Base-by-base conservation (phyloP, 2,797 vertebrate genomes). In the Allochrocebus solatus region DNA sequence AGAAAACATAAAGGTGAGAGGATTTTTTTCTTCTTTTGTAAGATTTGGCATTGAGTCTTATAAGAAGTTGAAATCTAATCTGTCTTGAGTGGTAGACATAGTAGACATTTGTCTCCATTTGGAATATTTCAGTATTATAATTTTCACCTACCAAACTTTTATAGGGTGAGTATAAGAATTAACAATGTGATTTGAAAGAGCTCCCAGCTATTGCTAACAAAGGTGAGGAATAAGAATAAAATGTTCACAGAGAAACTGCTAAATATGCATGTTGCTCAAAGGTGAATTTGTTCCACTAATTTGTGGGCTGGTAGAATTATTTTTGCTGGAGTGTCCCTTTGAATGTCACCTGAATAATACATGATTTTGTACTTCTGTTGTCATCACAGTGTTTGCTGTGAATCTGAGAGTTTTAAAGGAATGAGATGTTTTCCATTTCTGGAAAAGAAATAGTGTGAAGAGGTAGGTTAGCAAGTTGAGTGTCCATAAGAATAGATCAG, bases 291-390 rank as follows among this genome's bases (percentile, higher is more conserved):
- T 55, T 93, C 74, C 64, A 76, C 26, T 90, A 64, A 90, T 28
- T 70, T 28, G 12, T 79, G 59, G 76, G 10, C 59, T 92, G 39
- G 59, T 95, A 74, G 81, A 86, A 86, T 82, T 84, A 64, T 96
- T 95, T 90, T 90, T 95, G 24, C 48, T 70, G 19, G 61, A 91
- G 41, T 76, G 67, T 92, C 67, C 85, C 78, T 97, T 95, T 96
- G 92, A 95, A 97, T 96, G 50, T 93, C 94, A 89, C 86, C 70
- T 93, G 85, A 96, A 97, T 97, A 97, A 98, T 96, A 93, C 96
- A 95, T 94, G 82, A 96, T 93, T 89, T 92, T 55, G 28, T 89
- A 83, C 41, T 72, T 97, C 93, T 83, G 50, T 93, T 97, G 46
- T 94, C 93, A 93, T 75, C 41, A 82, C 70, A 94, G 36, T 86